Evolutionary conservation across 2,113 vertebrate genomes (phyloP), one percentile per base, ranked within the genome.

Genomic region (Hymenochirus boettgeri): DNA sequence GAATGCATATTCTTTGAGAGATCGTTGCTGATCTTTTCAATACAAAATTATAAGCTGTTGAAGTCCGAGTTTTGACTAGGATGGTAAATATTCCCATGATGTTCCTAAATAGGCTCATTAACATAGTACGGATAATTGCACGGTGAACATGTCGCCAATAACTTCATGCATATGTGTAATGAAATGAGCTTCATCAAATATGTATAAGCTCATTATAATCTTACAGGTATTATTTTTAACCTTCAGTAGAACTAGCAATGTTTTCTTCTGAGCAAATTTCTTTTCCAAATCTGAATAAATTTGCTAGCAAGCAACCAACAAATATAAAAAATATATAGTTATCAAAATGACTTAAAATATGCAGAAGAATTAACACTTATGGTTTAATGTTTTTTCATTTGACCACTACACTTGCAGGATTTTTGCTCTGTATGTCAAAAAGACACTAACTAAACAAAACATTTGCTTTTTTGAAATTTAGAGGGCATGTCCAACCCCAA

Each of bases 181-280:
- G 35, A 60, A 60, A 69, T 22, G 35, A 60, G 65, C 56, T 69
- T 69, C 56, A 69, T 69, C 65, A 69, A 69, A 69, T 69, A 69
- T 69, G 65, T 53, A 69, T 69, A 69, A 69, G 65, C 56, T 69
- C 65, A 69, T 69, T 69, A 69, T 59, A 59, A 60, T 69, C 65
- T 69, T 69, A 67, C 65, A 69, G 65, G 65, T 69, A 69, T 69
- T 69, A 69, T 69, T 69, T 69, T 69, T 69, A 69, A 69, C 65
- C 65, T 69, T 69, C 65, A 59, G 56, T 60, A 35, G 60, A 58
- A 60, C 56, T 51, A 57, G 65, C 57, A 69, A 69, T 69, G 65
- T 69, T 69, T 60, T 69, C 57, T 60, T 60, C 57, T 53, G 65
- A 27, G 65, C 35, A 69, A 59, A 69, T 53, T 33, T 53, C 65